phyloP scores from a whole-genome alignment of 2,113 vertebrate genomes.

The Pituophis catenifer region DNA sequence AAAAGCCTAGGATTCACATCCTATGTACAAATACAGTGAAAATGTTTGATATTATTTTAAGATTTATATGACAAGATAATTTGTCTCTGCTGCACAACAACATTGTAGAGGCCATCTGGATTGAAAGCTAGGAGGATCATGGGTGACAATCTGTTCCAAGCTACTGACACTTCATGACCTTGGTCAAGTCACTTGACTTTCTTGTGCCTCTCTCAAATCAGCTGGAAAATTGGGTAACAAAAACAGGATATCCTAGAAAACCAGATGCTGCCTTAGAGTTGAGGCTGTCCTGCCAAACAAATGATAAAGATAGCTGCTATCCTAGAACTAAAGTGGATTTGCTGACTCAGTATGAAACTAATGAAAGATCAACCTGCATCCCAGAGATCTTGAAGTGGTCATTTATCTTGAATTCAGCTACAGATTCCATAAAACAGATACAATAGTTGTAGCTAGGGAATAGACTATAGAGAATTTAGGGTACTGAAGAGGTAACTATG shows the following conservation, averaged over 20 bases:
- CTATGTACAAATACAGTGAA: fast-evolving
- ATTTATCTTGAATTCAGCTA: constrained; percentile 32
- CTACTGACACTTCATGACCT: constrained; percentile 38
- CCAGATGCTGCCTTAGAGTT: constrained; percentile 53
- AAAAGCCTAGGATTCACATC: not conserved
- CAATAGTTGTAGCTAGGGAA: not conserved
- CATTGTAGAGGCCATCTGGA: constrained; percentile 17
- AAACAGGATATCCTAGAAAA: constrained; percentile 62
- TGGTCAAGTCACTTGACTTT: constrained; percentile 63
- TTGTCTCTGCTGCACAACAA: constrained; percentile 37
- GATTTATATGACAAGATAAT: constrained; percentile 29
- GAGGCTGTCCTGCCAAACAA: constrained; percentile 60
- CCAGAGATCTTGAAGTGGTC: not conserved
- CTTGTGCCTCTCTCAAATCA: constrained; percentile 63
- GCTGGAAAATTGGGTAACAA: constrained; percentile 70
- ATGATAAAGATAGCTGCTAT: constrained; percentile 49
- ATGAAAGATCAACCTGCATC: constrained; percentile 24
- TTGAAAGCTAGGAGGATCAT: not conserved
- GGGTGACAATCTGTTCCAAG: constrained; percentile 65
- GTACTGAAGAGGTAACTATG: not conserved
- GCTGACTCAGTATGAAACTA: constrained; percentile 13
- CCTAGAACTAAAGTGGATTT: constrained; percentile 32
- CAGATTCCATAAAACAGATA: not conserved
- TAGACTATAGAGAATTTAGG: constrained; percentile 14
- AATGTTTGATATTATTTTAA: not conserved